Percentiles rank a stretch among this genome's conserved stretches.
Evolutionary conservation across 30 jellyfish, hydroid and myxozoan species (phyloP).

Genomic region (Pelagia noctiluca): DNA sequence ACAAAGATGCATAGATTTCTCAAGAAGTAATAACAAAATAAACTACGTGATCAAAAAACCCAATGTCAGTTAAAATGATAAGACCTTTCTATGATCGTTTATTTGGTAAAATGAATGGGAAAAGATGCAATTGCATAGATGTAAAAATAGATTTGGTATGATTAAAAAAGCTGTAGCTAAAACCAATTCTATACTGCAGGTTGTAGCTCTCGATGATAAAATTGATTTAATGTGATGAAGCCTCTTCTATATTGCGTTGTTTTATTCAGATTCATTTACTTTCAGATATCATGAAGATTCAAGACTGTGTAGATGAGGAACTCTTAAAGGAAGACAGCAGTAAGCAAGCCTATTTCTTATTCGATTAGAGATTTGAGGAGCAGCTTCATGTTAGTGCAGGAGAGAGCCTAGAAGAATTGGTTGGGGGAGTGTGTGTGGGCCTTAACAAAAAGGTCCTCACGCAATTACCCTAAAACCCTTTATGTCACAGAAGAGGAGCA

Average conservation of each 20-base stretch:
- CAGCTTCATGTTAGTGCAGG: not conserved
- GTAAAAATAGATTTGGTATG: no score
- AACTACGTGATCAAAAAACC: no score
- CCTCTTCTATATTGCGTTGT: not conserved
- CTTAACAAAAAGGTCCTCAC: not conserved
- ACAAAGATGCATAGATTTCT: no score
- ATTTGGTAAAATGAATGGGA: not conserved
- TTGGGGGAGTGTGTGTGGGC: not conserved
- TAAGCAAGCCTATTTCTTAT: slow-evolving; percentile 29
- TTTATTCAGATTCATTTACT: slow-evolving; percentile 23
- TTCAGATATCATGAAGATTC: slow-evolving; percentile 52
- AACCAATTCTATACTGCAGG: no score
- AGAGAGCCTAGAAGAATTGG: not conserved
- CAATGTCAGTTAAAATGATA: no score
- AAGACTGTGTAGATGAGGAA: slow-evolving; percentile 89
- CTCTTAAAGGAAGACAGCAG: slow-evolving; percentile 84
- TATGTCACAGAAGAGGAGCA: no score
- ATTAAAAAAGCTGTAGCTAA: not conserved
- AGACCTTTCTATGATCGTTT: no score
- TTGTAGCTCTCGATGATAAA: no score
- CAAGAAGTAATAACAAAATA: no score
- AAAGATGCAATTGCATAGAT: no score
- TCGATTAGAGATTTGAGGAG: not conserved
- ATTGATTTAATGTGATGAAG: not conserved
- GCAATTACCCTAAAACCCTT: not conserved